These are phyloP conservation scores for Phenacoccus solenopsis DNA, from an alignment of 1,140 invertebrate genomes.

Conservation along the genomic window DNA sequence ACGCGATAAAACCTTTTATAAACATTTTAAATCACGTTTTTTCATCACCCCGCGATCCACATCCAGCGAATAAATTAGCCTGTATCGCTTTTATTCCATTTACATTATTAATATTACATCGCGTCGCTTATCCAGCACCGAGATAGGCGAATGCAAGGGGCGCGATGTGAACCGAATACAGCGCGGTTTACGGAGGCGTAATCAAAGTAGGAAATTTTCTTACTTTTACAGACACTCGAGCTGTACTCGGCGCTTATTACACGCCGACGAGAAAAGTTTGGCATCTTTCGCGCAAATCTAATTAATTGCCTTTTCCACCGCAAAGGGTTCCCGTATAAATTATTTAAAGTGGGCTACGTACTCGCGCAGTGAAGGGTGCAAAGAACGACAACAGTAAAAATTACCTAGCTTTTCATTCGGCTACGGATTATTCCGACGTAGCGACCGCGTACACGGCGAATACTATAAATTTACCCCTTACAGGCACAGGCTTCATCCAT, in stretches of 20 bases:
- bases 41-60: neutral
- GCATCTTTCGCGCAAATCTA: neutral
- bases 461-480: too few species aligned
- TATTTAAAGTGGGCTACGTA: neutral
- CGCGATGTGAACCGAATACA: neutral
- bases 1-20: neutral
- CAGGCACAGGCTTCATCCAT: too few species aligned
- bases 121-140: neutral
- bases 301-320: neutral
- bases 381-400: neutral
- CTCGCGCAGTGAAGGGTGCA: neutral
- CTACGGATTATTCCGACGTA: too few species aligned
- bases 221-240: neutral
- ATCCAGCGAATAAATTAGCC: neutral
- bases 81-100: conserved; percentile 11
- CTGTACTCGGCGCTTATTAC: neutral
- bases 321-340: neutral
- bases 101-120: conserved; percentile 13
- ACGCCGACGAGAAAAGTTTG: neutral
- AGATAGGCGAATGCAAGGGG: neutral
- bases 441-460: too few species aligned
- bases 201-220: neutral
- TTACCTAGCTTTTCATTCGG: neutral
- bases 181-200: neutral
- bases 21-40: neutral